Conservation (phyloP, 23 tunicate species). For the Styela plicata region DNA sequence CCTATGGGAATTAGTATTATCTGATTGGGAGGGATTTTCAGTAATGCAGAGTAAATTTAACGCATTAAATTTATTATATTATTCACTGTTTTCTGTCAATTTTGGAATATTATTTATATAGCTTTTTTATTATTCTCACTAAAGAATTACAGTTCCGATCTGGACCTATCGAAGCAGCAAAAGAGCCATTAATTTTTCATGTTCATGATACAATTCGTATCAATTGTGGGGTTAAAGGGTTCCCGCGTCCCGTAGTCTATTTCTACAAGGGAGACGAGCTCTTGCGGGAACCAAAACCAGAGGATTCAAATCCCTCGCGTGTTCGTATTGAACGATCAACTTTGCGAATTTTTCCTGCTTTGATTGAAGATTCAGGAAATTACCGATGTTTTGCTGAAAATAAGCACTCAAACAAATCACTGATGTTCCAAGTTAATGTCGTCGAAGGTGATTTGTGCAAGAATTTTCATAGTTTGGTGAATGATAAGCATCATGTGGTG, state of each 20-base stretch:
- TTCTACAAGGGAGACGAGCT: slow-evolving; percentile 6
- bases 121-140: neutral
- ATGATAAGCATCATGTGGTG: neutral
- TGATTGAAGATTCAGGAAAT: slow-evolving; percentile 5
- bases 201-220: slow-evolving; percentile 15
- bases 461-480: neutral
- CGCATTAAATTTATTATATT: too few species aligned
- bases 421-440: neutral
- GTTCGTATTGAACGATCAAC: neutral
- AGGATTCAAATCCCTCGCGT: neutral
- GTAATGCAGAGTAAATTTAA: neutral
- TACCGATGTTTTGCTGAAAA: slow-evolving; percentile 20
- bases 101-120: neutral
- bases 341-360: slow-evolving; percentile 11
- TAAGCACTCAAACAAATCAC: neutral
- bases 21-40: neutral
- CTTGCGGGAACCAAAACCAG: neutral
- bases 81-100: neutral
- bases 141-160: slow-evolving; percentile 15
- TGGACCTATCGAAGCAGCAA: slow-evolving; percentile 19
- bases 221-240: slow-evolving; percentile 17
- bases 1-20: neutral
- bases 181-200: slow-evolving; percentile 10
- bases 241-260: neutral
- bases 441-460: neutral